Evolutionary conservation across 2,888 invertebrate genomes (phyloP).

Genomic region (Cephus pulcher): DNA sequence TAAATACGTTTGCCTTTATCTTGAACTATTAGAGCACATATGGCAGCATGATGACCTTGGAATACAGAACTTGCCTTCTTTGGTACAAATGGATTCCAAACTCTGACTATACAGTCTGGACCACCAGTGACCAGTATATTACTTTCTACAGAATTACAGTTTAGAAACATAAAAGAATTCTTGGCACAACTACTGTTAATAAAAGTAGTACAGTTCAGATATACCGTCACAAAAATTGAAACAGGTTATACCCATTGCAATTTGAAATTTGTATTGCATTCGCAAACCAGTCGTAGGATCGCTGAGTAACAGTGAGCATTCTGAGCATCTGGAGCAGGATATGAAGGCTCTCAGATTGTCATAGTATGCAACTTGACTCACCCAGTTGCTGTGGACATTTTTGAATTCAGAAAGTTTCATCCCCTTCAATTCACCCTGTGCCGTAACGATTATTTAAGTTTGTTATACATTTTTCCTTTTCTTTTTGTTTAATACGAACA

Average conservation of each 20-base stretch:
- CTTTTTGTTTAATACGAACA: constrained; percentile 9
- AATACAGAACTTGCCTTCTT: constrained; percentile 74
- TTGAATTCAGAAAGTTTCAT: constrained; percentile 70
- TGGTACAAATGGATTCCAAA: constrained; percentile 87
- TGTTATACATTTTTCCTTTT: background rate
- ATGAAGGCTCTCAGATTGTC: constrained; percentile 75
- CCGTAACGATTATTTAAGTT: background rate
- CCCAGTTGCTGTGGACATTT: constrained; percentile 75
- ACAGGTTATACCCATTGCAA: constrained; percentile 65
- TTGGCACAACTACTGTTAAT: background rate
- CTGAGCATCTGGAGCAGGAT: constrained; percentile 74
- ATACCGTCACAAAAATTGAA: constrained; percentile 55
- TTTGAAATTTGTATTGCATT: constrained; percentile 71
- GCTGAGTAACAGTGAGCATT: constrained; percentile 73
- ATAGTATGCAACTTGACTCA: constrained; percentile 78
- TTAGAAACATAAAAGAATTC: background rate
- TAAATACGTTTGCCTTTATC: constrained; percentile 75
- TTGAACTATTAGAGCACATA: constrained; percentile 77
- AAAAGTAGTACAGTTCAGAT: background rate
- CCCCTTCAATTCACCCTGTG: constrained; percentile 67
- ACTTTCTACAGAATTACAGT: constrained; percentile 65
- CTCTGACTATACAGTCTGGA: constrained; percentile 78
- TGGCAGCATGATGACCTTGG: constrained; percentile 78
- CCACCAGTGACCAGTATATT: constrained; percentile 73
- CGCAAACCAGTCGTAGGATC: constrained; percentile 71